Conservation (phyloP, 2,797 vertebrate species). For the Acrossocheilus fasciatus region DNA sequence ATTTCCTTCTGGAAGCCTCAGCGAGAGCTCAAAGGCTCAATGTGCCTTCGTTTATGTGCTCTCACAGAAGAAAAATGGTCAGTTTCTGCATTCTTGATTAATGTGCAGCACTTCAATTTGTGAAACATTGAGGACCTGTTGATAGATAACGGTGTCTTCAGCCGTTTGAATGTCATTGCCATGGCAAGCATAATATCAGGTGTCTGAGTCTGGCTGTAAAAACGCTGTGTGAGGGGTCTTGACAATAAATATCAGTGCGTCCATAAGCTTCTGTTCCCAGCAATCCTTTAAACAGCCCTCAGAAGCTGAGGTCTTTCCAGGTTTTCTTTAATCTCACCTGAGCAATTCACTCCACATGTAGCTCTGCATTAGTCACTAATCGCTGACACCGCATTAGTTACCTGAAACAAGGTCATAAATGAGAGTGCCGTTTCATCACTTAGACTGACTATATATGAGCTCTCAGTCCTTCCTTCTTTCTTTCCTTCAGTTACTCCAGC, state of each 20-base stretch:
- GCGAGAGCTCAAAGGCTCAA: not conserved
- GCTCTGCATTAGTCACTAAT: conserved; percentile 26
- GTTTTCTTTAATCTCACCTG: conserved; percentile 30
- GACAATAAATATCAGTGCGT: conserved; percentile 15
- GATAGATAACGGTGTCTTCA: not conserved
- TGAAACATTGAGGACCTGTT: conserved; percentile 10
- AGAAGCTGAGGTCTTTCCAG: conserved; percentile 19
- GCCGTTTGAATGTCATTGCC: not conserved
- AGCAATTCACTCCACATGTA: conserved; percentile 1
- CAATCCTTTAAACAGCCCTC: not conserved
- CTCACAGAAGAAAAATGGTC: not conserved
- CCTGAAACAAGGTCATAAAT: not conserved
- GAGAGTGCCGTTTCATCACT: conserved; percentile 14
- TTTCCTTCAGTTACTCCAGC: not conserved
- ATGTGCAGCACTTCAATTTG: conserved; percentile 3
- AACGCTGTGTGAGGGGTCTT: conserved; percentile 15
- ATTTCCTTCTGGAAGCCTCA: conserved; percentile 43
- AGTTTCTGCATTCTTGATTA: conserved; percentile 22
- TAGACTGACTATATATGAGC: not conserved
- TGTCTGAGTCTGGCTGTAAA: conserved; percentile 19
- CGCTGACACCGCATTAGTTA: not conserved
- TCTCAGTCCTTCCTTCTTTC: not conserved
- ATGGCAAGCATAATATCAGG: conserved; percentile 22
- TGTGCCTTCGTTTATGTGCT: conserved; percentile 12
- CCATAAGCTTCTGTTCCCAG: conserved; percentile 5